Percentiles rank a stretch among this genome's conserved stretches.
These are phyloP conservation scores for Nycticryphes semicollaris DNA, from an alignment of 2,113 vertebrate species.

Conservation along the genomic window DNA sequence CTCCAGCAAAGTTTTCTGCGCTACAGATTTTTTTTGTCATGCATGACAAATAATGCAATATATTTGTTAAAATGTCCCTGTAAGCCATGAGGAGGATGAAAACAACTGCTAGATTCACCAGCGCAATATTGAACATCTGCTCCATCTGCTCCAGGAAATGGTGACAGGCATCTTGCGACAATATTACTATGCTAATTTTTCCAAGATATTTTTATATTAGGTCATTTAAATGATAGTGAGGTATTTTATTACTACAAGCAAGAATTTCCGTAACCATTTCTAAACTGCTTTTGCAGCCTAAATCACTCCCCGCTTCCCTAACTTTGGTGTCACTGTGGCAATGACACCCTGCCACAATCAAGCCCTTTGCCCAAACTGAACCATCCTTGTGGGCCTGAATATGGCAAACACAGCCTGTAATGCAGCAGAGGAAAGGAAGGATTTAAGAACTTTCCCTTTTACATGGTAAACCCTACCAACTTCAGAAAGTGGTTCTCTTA, in stretches of 20 bases:
- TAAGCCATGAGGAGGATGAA: conserved; percentile 6
- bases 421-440: neutral
- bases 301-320: neutral
- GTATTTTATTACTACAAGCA: neutral
- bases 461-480: neutral
- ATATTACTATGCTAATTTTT: neutral
- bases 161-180: neutral
- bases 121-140: neutral
- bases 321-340: fast-evolving
- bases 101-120: neutral
- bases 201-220: neutral
- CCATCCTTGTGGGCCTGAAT: neutral
- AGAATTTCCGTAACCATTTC: neutral
- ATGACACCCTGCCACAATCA: neutral
- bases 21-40: neutral
- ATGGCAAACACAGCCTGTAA: neutral
- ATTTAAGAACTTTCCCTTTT: neutral
- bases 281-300: neutral
- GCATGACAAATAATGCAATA: neutral
- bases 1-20: neutral
- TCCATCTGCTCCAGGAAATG: conserved; percentile 11
- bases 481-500: neutral
- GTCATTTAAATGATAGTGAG: neutral
- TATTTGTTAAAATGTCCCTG: conserved; percentile 23
- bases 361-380: neutral